These are phyloP conservation scores for Diachasmimorpha longicaudata DNA, from an alignment of 1,140 invertebrate species.

Conservation along the genomic window DNA sequence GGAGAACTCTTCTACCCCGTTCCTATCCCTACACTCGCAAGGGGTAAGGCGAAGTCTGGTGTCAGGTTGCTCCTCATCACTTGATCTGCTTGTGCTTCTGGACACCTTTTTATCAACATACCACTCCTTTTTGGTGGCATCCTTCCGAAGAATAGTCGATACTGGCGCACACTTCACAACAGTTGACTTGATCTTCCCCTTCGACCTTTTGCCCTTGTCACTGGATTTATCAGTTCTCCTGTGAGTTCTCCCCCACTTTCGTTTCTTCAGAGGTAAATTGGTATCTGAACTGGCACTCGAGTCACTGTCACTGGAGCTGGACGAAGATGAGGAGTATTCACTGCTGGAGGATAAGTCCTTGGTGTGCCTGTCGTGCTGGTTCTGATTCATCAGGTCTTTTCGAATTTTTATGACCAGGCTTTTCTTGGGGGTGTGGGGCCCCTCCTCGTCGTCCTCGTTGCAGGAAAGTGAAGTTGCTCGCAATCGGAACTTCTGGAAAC, in stretches of 20 bases:
- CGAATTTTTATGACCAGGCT: not conserved
- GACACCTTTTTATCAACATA: not conserved
- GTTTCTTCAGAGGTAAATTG: not conserved
- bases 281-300: not conserved
- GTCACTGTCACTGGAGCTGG: not conserved
- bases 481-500: not conserved
- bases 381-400: not conserved
- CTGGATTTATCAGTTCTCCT: not conserved
- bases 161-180: slow-evolving; percentile 7
- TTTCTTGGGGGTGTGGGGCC: not conserved
- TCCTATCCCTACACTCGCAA: not conserved
- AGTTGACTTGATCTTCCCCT: slow-evolving; percentile 5
- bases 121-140: slow-evolving; percentile 10
- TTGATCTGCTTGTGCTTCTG: not conserved
- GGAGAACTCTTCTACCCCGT: not conserved
- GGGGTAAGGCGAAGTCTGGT: not conserved
- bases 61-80: not conserved
- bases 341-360: slow-evolving; percentile 3
- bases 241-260: not conserved
- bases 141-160: not conserved
- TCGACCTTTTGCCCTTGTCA: not conserved
- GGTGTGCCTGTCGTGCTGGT: not conserved
- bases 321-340: not conserved
- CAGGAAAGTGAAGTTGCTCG: not conserved
- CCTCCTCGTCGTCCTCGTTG: not conserved